Evolutionary conservation across 2,797 vertebrate genomes (phyloP).

Genomic region (Macrochelys suwanniensis): DNA sequence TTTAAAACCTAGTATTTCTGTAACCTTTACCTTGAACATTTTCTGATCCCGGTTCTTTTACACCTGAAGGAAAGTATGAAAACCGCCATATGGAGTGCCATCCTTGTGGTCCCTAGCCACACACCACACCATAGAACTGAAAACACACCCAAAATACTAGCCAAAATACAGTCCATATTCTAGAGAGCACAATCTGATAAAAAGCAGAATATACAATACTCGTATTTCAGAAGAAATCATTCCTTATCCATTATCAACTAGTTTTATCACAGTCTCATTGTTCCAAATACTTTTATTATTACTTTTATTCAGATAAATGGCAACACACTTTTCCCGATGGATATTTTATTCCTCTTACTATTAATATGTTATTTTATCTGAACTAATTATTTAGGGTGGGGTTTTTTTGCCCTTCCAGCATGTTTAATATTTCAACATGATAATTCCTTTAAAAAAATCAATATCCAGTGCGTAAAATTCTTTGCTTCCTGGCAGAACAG

Average conservation of each 20-base stretch:
- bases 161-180: slow-evolving; percentile 68
- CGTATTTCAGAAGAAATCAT: slow-evolving; percentile 23
- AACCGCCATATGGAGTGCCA: slow-evolving; percentile 52
- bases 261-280: slow-evolving; percentile 51
- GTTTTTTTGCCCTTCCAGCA: slow-evolving; percentile 58
- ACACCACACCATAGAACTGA: slow-evolving; percentile 37
- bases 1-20: slow-evolving; percentile 57
- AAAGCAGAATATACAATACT: slow-evolving; percentile 30
- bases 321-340: slow-evolving; percentile 48
- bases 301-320: slow-evolving; percentile 72
- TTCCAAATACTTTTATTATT: slow-evolving; percentile 76
- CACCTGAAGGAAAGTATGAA: slow-evolving; percentile 67
- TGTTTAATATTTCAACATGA: slow-evolving; percentile 36
- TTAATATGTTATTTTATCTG: slow-evolving; percentile 45
- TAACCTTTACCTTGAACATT: slow-evolving; percentile 65
- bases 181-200: slow-evolving; percentile 64
- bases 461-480: not conserved
- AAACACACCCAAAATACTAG: slow-evolving; percentile 59
- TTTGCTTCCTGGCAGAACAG: slow-evolving; percentile 17
- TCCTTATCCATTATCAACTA: slow-evolving; percentile 64
- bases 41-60: slow-evolving; percentile 59
- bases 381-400: slow-evolving; percentile 7
- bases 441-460: slow-evolving; percentile 43
- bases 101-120: slow-evolving; percentile 27
- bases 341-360: slow-evolving; percentile 55